Conservation (phyloP, 1,140 invertebrate genomes). For the Bombus affinis region DNA sequence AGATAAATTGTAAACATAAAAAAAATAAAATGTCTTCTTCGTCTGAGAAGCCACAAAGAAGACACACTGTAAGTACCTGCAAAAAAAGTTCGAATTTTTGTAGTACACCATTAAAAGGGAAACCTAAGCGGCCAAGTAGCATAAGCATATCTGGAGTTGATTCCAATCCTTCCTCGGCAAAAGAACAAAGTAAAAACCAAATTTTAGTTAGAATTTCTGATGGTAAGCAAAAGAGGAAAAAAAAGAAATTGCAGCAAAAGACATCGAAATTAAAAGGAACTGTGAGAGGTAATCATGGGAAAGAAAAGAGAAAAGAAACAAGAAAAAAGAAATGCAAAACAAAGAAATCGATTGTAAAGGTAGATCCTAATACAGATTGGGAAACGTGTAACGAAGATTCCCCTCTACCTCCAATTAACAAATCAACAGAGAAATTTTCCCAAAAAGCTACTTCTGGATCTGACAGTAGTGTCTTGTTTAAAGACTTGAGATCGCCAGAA, state of each 20-base stretch:
- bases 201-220: no score
- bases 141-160: background rate
- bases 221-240: no score
- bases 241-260: no score
- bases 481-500: constrained; percentile 26
- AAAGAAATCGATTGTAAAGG: no score
- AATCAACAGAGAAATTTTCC: no score
- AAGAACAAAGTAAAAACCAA: background rate
- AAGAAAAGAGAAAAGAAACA: background rate
- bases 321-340: background rate
- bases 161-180: background rate
- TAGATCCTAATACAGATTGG: background rate
- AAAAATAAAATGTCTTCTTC: constrained; percentile 16
- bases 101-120: background rate
- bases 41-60: background rate
- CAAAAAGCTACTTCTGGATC: background rate
- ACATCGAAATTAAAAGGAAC: background rate
- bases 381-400: background rate
- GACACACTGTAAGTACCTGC: background rate
- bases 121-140: background rate
- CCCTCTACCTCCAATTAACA: background rate
- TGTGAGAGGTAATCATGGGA: accelerated
- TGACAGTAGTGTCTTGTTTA: background rate
- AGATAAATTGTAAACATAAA: background rate
- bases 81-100: background rate